phyloP scores from a whole-genome alignment of 2,888 invertebrate genomes.

The Lumbricus terrestris region DNA sequence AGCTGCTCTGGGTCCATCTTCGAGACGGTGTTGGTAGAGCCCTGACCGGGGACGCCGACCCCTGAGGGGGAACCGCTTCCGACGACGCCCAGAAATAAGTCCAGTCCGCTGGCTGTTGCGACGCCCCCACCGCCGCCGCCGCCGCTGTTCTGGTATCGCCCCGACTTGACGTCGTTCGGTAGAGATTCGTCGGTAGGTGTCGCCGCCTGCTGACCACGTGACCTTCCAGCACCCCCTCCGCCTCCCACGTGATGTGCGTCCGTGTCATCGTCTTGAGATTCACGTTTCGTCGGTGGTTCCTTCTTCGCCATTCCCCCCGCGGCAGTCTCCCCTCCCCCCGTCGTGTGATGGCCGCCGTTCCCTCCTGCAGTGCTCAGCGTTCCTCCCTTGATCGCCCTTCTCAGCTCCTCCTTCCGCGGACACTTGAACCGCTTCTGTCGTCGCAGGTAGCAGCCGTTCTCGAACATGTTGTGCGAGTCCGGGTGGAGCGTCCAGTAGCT shows the following conservation, averaged over 20 bases:
- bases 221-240: background rate
- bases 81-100: conserved; percentile 12
- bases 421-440: conserved; percentile 93
- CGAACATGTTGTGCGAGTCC: conserved; percentile 98
- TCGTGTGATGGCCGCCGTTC: background rate
- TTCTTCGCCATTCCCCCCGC: background rate
- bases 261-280: conserved; percentile 18
- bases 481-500: conserved; percentile 98
- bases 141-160: background rate
- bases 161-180: conserved; percentile 6
- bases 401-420: conserved; percentile 29
- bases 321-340: background rate
- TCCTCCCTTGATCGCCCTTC: conserved; percentile 22
- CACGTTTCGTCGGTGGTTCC: background rate
- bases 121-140: background rate
- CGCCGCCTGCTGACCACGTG: background rate
- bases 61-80: background rate
- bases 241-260: conserved; percentile 16
- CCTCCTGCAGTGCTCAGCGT: background rate
- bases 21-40: background rate
- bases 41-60: background rate
- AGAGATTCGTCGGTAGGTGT: conserved; percentile 12
- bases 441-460: conserved; percentile 94
- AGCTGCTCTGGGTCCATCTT: background rate
- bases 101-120: too few relatives aligned